phyloP scores from a whole-genome alignment of 2,888 invertebrate species.

The Pasiphila rectangulata region DNA sequence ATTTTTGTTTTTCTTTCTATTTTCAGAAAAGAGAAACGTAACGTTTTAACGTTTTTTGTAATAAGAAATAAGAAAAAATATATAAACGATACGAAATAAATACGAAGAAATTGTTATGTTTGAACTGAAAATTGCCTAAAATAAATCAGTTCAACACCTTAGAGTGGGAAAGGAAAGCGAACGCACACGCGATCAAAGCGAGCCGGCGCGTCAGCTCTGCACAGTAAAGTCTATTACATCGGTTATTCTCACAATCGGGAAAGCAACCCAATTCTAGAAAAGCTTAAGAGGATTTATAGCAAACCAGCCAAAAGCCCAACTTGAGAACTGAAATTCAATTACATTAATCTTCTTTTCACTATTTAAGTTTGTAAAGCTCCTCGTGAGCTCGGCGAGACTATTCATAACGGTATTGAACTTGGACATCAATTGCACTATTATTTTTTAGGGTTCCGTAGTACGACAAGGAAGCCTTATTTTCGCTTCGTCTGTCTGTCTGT shows the following conservation, averaged over 20 bases:
- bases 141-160: slow-evolving; percentile 19
- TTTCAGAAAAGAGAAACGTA: no score
- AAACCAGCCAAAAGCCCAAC: slow-evolving; percentile 12
- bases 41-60: no score
- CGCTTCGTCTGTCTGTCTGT: no score
- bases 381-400: background rate
- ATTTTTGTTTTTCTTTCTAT: no score
- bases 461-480: no score
- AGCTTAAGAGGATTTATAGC: slow-evolving; percentile 22
- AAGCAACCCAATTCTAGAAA: slow-evolving; percentile 21
- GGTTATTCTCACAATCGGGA: slow-evolving; percentile 19
- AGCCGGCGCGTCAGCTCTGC: slow-evolving; percentile 14
- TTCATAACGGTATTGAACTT: slow-evolving; percentile 3
- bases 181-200: slow-evolving; percentile 18
- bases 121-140: no score
- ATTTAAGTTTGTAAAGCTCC: slow-evolving; percentile 1
- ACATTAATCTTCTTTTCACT: slow-evolving; percentile 10
- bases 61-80: no score
- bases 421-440: background rate
- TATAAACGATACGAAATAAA: no score
- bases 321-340: slow-evolving; percentile 13
- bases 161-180: slow-evolving; percentile 14
- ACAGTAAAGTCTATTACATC: slow-evolving; percentile 21
- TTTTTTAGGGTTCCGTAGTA: background rate
- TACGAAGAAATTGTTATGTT: no score